phyloP scores from a whole-genome alignment of 2,113 vertebrate genomes.

The Nymphicus hollandicus region DNA sequence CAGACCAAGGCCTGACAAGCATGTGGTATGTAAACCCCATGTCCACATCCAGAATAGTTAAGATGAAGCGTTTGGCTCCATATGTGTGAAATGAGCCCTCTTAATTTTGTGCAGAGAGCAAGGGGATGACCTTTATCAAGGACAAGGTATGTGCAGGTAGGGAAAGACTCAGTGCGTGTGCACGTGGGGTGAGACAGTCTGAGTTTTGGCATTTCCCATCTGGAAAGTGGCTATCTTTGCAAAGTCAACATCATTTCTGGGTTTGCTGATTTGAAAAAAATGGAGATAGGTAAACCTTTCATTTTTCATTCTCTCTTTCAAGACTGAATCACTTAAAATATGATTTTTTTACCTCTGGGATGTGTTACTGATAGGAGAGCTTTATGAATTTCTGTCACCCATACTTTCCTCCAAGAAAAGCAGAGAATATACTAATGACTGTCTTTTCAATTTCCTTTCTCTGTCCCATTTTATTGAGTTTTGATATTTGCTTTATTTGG shows the following conservation, averaged over 20 bases:
- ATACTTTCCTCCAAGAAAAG: neutral
- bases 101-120: neutral
- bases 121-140: accelerated
- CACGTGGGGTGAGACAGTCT: accelerated
- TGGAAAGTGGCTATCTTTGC: neutral
- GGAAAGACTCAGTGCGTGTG: accelerated
- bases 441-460: slow-evolving; percentile 40
- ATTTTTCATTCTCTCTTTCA: neutral
- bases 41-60: neutral
- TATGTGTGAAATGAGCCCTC: neutral
- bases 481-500: slow-evolving; percentile 45
- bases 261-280: neutral
- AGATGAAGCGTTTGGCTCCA: neutral
- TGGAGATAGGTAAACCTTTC: neutral
- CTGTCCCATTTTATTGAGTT: slow-evolving; percentile 10
- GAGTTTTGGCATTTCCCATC: neutral
- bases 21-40: accelerated
- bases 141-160: neutral
- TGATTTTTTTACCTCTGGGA: neutral
- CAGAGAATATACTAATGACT: neutral
- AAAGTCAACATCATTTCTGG: neutral
- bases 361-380: neutral
- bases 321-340: slow-evolving; percentile 17
- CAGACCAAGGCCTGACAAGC: neutral
- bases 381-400: slow-evolving; percentile 20